Evolutionary conservation across 2,888 invertebrate genomes (phyloP), one percentile per base, ranked within the genome.

Genomic region (Cyclophora punctaria): DNA sequence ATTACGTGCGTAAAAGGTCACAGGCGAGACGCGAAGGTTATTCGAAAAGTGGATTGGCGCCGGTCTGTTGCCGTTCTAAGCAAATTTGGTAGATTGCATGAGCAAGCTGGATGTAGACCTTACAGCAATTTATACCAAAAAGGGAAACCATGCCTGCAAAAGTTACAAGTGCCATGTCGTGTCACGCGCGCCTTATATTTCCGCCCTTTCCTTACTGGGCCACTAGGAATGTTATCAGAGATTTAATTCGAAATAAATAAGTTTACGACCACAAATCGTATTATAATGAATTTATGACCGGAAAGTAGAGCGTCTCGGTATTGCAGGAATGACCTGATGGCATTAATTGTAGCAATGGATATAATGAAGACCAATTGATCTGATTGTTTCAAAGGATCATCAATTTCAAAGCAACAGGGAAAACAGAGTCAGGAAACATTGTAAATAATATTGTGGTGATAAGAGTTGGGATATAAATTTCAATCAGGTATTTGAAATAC

Each of bases 11-110:
- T 81, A 83, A 86, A 86, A 87, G 87, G 87, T 87, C 86, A 83
- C 78, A 80, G 80, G 77, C 85, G 79, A 86, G 87, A 86, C 87
- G 63, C 69, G 78, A 83, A 86, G 84, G 86, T 83, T 84, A 83
- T 82, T 81, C 81, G 80, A 81, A 86, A 86, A 86, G 87, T 84
- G 69, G 84, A 76, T 66, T 82, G 87, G 87, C 87, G 87, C 47
- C 53, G 67, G 58, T 34, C 44, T 44, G 33, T 44, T 33, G 44
- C 62, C 62, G 70, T 66, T 77, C 78, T 80, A 80, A 78, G 77
- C 79, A 76, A 82, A 84, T 86, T 84, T 76, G 80, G 82, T 74
- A 77, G 37, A 37, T 37, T 37, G 37, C 37, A 37, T 37, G 37
- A 37, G 37, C 37, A 37, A 37, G 4, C 37, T 37, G 37, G 37